Evolutionary conservation across 30 jellyfish, hydroid and myxozoan genomes (phyloP).

Genomic region (Chironex yamaguchii): DNA sequence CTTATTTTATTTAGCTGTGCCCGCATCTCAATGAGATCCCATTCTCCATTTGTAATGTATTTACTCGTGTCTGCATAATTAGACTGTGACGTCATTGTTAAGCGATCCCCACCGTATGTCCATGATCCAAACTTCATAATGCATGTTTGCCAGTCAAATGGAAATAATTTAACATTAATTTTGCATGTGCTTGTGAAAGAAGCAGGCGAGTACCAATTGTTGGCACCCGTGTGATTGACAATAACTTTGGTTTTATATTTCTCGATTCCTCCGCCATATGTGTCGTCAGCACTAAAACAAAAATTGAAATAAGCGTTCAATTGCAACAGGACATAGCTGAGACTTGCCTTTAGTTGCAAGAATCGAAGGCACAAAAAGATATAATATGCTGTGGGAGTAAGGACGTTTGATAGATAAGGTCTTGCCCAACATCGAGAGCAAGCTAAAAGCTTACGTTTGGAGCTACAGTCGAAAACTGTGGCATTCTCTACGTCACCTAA

Average conservation of each 20-base stretch:
- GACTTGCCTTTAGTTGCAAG: no score
- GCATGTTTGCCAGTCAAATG: conserved; percentile 87
- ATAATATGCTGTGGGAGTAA: no score
- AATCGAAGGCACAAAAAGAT: no score
- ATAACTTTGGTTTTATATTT: conserved; percentile 81
- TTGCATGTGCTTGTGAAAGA: conserved; percentile 85
- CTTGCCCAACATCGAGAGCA: no score
- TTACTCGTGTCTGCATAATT: conserved; percentile 71
- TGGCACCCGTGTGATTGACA: conserved; percentile 55
- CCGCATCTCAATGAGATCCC: conserved; percentile 82
- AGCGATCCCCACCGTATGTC: conserved; percentile 91
- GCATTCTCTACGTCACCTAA: no score
- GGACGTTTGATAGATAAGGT: no score
- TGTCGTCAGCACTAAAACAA: conserved; percentile 79
- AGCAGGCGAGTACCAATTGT: conserved; percentile 87
- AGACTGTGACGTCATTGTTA: conserved; percentile 72
- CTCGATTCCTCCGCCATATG: conserved; percentile 86
- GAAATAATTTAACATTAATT: conserved; percentile 77
- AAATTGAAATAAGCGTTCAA: neutral
- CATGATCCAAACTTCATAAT: conserved; percentile 84
- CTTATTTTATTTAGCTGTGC: conserved; percentile 69
- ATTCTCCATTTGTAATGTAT: conserved; percentile 78
- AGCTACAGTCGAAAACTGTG: no score
- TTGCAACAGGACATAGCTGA: no score
- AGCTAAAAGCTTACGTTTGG: no score